These are phyloP conservation scores for Oreochromis aureus DNA, from an alignment of 2,113 vertebrate genomes.

Conservation along the genomic window DNA sequence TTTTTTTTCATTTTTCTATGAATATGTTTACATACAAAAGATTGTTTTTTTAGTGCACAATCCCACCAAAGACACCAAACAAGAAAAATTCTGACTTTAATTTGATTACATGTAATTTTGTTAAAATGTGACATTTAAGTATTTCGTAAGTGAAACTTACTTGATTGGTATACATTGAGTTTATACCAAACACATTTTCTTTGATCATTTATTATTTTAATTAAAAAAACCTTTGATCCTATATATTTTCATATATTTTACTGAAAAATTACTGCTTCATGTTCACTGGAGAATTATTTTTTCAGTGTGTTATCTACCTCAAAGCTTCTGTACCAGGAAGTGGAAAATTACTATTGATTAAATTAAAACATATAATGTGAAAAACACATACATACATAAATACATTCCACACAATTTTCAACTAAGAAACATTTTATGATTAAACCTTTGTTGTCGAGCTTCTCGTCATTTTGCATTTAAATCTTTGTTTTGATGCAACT, in stretches of 20 bases:
- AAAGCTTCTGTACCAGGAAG: neutral
- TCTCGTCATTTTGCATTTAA: neutral
- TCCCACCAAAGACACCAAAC: neutral
- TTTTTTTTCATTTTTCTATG: neutral
- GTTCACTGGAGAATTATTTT: neutral
- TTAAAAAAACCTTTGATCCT: too few species aligned
- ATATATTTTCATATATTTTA: too few species aligned
- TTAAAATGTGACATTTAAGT: neutral
- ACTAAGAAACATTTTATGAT: neutral
- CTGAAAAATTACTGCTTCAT: too few species aligned
- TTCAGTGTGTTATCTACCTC: neutral
- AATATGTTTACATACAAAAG: neutral
- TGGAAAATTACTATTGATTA: neutral
- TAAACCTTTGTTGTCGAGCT: neutral
- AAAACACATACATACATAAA: neutral
- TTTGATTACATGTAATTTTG: neutral
- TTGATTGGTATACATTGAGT: too few species aligned
- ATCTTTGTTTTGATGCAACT: neutral
- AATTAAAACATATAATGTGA: neutral
- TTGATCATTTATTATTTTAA: too few species aligned
- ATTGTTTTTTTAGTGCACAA: neutral
- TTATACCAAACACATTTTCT: too few species aligned
- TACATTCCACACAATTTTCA: neutral
- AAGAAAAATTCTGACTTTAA: neutral
- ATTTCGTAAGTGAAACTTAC: too few species aligned